Percentiles rank a stretch among this genome's conserved stretches.
These are phyloP conservation scores for Microctonus aethiopoides DNA, from an alignment of 2,888 invertebrate genomes.

Conservation along the genomic window DNA sequence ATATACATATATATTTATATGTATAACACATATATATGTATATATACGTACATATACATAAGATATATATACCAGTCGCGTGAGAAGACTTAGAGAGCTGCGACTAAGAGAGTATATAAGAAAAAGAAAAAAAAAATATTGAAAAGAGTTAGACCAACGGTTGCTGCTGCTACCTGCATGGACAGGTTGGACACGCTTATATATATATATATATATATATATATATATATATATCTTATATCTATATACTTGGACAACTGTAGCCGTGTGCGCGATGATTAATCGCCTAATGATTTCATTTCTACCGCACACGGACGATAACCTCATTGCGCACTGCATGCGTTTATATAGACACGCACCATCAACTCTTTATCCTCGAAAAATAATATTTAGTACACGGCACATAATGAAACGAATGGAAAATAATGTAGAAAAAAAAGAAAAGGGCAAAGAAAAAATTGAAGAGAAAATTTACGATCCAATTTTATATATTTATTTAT, in stretches of 20 bases:
- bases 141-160: slow-evolving; percentile 15
- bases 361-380: slow-evolving; percentile 19
- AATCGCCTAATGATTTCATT: slow-evolving; percentile 50
- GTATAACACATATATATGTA: too few relatives aligned
- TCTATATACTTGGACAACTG: slow-evolving; percentile 13
- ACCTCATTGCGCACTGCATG: slow-evolving; percentile 31
- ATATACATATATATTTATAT: slow-evolving; percentile 27
- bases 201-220: slow-evolving; percentile 39
- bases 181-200: slow-evolving; percentile 46
- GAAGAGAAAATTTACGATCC: slow-evolving; percentile 17
- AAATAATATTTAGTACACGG: slow-evolving; percentile 21
- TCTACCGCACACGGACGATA: slow-evolving; percentile 36
- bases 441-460: slow-evolving; percentile 19
- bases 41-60: too few relatives aligned
- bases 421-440: neutral
- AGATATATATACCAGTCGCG: slow-evolving; percentile 35
- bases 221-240: neutral
- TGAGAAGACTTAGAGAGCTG: slow-evolving; percentile 31
- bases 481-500: neutral
- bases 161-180: slow-evolving; percentile 39
- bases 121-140: neutral
- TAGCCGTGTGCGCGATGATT: slow-evolving; percentile 40
- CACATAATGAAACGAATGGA: neutral
- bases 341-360: slow-evolving; percentile 30
- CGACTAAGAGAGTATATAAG: neutral